Evolutionary conservation across 1,140 invertebrate genomes (phyloP).

Genomic region (Drosophila nikananu): DNA sequence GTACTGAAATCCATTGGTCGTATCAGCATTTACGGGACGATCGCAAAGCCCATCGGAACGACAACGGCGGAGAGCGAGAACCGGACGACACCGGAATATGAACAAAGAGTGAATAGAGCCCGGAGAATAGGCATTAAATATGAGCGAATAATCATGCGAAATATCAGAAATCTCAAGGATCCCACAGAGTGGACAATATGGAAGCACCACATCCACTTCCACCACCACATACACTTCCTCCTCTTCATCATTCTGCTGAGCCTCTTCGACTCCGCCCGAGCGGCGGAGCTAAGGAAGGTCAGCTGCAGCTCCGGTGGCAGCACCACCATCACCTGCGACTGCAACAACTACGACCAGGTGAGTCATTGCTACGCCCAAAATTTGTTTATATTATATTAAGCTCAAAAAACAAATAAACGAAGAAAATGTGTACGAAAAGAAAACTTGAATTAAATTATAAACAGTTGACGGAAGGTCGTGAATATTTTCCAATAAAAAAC

Average conservation of each 20-base stretch:
- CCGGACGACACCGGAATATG: slow-evolving; percentile 19
- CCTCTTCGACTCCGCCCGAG: not conserved
- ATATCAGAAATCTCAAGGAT: slow-evolving; percentile 76
- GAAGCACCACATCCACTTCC: not conserved
- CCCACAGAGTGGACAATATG: slow-evolving; percentile 44
- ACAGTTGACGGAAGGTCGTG: slow-evolving; percentile 6
- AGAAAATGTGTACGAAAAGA: not conserved
- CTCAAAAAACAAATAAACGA: not conserved
- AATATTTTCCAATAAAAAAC: not conserved
- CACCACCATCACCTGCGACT: slow-evolving; percentile 80
- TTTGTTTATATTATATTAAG: not conserved
- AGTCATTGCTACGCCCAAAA: slow-evolving; percentile 19
- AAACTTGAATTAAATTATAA: not conserved
- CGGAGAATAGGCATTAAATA: slow-evolving; percentile 33
- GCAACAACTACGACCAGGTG: slow-evolving; percentile 70
- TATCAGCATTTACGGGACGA: slow-evolving; percentile 33
- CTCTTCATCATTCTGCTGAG: not conserved
- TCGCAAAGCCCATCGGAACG: slow-evolving; percentile 9
- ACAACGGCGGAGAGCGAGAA: slow-evolving; percentile 4
- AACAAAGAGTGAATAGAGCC: slow-evolving; percentile 39
- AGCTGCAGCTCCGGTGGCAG: slow-evolving; percentile 67
- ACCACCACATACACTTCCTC: not conserved
- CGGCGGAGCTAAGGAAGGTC: slow-evolving; percentile 54
- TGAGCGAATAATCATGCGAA: slow-evolving; percentile 66
- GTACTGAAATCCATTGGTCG: slow-evolving; percentile 4